Conservation (phyloP, 2,888 invertebrate genomes). For the Sylvicola cinctus region DNA sequence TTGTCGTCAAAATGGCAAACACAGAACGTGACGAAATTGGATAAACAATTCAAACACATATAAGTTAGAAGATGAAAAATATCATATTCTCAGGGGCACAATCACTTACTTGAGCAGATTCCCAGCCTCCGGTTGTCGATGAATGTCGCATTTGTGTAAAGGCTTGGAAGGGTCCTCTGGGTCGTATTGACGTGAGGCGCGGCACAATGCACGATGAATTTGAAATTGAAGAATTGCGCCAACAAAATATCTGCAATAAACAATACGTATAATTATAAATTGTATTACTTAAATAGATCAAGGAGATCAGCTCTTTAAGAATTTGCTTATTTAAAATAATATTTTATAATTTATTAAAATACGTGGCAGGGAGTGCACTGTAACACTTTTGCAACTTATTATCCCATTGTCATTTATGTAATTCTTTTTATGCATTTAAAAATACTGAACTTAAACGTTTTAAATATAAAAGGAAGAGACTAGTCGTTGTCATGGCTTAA, state of each 20-base stretch:
- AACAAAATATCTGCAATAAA: constrained; percentile 67
- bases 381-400: no score
- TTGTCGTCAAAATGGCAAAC: no score
- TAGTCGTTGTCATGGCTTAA: no score
- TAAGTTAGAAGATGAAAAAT: neutral
- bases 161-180: constrained; percentile 48
- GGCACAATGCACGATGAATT: constrained; percentile 68
- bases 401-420: no score
- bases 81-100: neutral
- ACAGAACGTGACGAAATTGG: no score
- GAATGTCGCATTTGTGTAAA: constrained; percentile 81
- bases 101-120: constrained; percentile 54
- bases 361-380: no score
- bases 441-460: no score
- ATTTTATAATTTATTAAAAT: no score
- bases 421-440: no score
- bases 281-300: constrained; percentile 5
- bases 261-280: no score
- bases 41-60: neutral
- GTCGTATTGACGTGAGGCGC: constrained; percentile 60
- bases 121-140: constrained; percentile 74
- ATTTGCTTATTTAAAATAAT: no score
- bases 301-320: constrained; percentile 6
- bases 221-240: constrained; percentile 86
- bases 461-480: no score